Evolutionary conservation across 2,797 vertebrate species (phyloP).

Genomic region (Gorsachius magnificus): DNA sequence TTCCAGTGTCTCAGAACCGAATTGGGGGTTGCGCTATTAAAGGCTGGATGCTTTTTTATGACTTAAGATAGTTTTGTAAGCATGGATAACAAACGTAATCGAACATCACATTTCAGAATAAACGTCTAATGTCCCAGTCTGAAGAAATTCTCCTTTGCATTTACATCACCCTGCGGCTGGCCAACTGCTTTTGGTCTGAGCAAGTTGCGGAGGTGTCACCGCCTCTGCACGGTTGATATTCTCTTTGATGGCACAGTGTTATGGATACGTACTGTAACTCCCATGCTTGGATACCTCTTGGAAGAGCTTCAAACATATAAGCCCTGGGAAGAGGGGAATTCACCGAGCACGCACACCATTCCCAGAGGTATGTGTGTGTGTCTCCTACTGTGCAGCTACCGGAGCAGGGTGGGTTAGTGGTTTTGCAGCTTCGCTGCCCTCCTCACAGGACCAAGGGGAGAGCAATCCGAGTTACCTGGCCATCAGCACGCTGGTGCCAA

Average conservation of each 20-base stretch:
- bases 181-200: neutral
- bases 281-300: neutral
- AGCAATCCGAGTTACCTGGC: fast-evolving
- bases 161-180: neutral
- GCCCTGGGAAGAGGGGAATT: neutral
- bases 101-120: neutral
- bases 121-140: fast-evolving
- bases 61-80: neutral
- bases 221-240: neutral
- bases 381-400: neutral
- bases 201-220: neutral
- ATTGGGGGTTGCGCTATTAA: fast-evolving
- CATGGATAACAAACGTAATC: fast-evolving
- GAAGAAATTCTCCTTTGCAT: neutral
- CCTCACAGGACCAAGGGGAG: neutral
- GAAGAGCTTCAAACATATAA: neutral
- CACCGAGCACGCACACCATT: neutral
- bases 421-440: neutral
- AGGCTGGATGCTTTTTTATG: neutral
- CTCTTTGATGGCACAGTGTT: neutral
- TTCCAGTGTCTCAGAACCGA: neutral
- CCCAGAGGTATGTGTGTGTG: neutral
- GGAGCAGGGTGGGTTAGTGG: neutral
- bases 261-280: neutral
- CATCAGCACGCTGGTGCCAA: fast-evolving